These are phyloP conservation scores for Tamandua tetradactyla DNA, from an alignment of 2,797 vertebrate species.

Conservation along the genomic window DNA sequence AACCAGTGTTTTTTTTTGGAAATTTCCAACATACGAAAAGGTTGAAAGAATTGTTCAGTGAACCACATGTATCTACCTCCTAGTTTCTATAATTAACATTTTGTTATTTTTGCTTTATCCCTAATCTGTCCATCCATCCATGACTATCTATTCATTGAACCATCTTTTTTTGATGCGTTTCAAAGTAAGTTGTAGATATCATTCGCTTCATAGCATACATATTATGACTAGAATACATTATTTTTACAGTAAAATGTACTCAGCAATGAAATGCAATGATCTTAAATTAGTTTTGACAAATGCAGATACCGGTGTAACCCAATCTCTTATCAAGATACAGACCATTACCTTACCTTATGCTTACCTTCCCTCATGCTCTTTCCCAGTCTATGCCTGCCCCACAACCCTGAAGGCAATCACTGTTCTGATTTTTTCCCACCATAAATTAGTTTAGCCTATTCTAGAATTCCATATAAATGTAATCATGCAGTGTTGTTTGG, in stretches of 20 bases:
- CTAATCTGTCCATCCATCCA: neutral
- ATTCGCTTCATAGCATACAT: neutral
- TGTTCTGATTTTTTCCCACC: neutral
- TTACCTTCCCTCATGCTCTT: neutral
- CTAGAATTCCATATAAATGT: neutral
- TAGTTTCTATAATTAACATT: neutral
- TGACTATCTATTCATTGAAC: neutral
- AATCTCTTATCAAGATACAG: neutral
- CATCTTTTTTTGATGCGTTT: conserved; percentile 18
- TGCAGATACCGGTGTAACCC: neutral
- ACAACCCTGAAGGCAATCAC: neutral
- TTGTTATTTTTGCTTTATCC: neutral
- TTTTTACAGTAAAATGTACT: neutral
- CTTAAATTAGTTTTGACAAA: neutral
- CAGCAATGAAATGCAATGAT: neutral
- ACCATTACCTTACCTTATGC: neutral
- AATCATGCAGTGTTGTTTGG: neutral
- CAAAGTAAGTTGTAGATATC: neutral
- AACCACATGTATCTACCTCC: neutral
- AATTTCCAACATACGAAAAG: neutral
- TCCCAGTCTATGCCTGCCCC: neutral
- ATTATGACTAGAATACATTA: neutral
- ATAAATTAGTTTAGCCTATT: neutral
- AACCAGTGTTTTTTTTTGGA: neutral
- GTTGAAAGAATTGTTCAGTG: neutral